phyloP scores from a whole-genome alignment of 1,140 invertebrate genomes.

The Tenebrio molitor region DNA sequence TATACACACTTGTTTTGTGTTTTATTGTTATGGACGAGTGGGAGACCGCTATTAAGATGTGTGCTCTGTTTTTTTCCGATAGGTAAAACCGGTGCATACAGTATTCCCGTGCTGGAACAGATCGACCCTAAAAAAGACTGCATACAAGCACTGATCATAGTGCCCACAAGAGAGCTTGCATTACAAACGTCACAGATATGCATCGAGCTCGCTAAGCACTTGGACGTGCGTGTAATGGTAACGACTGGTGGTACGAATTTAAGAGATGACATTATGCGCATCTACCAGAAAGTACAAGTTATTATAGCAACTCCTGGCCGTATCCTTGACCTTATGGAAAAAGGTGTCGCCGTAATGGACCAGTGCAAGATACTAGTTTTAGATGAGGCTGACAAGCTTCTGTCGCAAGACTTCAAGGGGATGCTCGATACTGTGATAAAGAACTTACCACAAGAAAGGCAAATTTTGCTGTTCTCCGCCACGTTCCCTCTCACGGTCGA shows the following conservation, averaged over 20 bases:
- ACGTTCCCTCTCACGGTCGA: constrained; percentile 99
- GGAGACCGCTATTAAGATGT: too few species aligned
- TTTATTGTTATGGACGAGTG: too few species aligned
- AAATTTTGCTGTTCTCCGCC: constrained; percentile 98
- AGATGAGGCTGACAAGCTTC: constrained; percentile 99
- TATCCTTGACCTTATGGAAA: constrained; percentile 99
- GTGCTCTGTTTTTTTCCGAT: constrained; percentile 26
- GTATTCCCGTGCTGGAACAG: constrained; percentile 97
- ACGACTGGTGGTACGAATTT: constrained; percentile 98
- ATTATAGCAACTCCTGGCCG: constrained; percentile 99
- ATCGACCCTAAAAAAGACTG: constrained; percentile 91
- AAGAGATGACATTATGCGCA: constrained; percentile 99
- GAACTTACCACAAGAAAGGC: constrained; percentile 92
- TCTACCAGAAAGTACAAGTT: constrained; percentile 99
- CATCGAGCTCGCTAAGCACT: constrained; percentile 97
- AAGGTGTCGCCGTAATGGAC: constrained; percentile 93
- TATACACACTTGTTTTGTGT: too few species aligned
- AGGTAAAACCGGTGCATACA: constrained; percentile 99
- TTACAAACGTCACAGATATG: constrained; percentile 99
- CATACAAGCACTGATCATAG: constrained; percentile 98
- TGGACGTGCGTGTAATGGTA: constrained; percentile 97
- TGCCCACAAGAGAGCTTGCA: constrained; percentile 98
- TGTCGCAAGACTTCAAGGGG: constrained; percentile 99
- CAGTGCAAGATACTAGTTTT: constrained; percentile 97
- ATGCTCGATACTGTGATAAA: constrained; percentile 94